Evolutionary conservation across 2,888 invertebrate genomes (phyloP).

Genomic region (Lottia scabra): DNA sequence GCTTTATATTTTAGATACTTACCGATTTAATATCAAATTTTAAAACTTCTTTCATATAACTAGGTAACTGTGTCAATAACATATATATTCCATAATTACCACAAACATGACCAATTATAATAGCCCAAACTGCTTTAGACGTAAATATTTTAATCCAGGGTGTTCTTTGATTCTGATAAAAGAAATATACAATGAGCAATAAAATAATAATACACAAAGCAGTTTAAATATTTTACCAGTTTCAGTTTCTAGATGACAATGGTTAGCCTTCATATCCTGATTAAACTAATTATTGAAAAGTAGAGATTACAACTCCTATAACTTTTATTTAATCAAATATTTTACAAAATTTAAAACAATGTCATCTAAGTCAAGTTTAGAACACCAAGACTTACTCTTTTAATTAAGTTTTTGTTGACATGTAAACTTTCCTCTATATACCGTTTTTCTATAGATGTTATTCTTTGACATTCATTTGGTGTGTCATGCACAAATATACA

Average conservation of each 20-base stretch:
- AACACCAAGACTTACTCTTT: too few species aligned
- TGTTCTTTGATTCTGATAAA: background rate
- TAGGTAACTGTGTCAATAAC: conserved; percentile 20
- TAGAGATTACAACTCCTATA: too few species aligned
- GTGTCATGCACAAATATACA: background rate
- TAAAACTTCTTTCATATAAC: conserved; percentile 24
- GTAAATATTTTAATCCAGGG: conserved; percentile 19
- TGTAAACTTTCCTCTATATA: background rate
- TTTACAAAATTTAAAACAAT: too few species aligned
- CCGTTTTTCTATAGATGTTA: background rate
- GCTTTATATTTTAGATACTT: too few species aligned
- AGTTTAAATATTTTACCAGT: too few species aligned
- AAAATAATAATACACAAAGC: too few species aligned
- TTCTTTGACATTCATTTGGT: background rate
- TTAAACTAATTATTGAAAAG: too few species aligned
- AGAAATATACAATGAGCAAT: too few species aligned
- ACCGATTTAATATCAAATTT: conserved; percentile 26
- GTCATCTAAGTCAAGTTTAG: too few species aligned
- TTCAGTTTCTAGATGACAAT: too few species aligned
- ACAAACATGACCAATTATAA: conserved; percentile 16
- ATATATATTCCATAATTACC: conserved; percentile 22
- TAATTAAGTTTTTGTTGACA: background rate
- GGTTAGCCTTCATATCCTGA: too few species aligned
- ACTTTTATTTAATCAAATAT: too few species aligned
- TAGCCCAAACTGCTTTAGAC: conserved; percentile 17